phyloP scores from a whole-genome alignment of 2,888 invertebrate species.

The Conus canariensis region DNA sequence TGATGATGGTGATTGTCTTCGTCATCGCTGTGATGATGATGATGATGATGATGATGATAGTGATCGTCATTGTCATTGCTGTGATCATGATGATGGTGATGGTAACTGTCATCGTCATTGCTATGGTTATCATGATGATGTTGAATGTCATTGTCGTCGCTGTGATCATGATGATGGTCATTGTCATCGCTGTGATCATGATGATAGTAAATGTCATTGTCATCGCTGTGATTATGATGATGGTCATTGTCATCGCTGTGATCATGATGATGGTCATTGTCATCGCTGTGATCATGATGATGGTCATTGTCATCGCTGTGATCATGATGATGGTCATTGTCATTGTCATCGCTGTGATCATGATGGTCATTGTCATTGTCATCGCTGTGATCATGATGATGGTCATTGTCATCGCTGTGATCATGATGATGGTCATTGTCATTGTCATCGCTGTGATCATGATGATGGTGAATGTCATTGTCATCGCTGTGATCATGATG shows the following conservation, averaged over 20 bases:
- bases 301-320: neutral
- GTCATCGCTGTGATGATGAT: too few relatives aligned
- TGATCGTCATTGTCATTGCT: too few relatives aligned
- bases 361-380: neutral
- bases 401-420: neutral
- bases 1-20: too few relatives aligned
- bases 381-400: neutral
- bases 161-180: neutral
- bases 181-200: neutral
- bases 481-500: neutral
- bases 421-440: neutral
- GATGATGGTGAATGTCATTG: neutral
- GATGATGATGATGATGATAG: too few relatives aligned
- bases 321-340: conserved; percentile 22
- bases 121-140: neutral
- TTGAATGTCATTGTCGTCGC: neutral
- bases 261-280: neutral
- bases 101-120: too few relatives aligned
- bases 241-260: neutral
- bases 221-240: neutral
- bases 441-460: neutral
- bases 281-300: conserved; percentile 23
- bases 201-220: neutral
- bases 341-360: neutral
- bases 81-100: too few relatives aligned